A percentile compares a stretch with the other conserved stretches of the same genome.
phyloP scores from a whole-genome alignment of 2,113 vertebrate species.

The Erinaceus europaeus region DNA sequence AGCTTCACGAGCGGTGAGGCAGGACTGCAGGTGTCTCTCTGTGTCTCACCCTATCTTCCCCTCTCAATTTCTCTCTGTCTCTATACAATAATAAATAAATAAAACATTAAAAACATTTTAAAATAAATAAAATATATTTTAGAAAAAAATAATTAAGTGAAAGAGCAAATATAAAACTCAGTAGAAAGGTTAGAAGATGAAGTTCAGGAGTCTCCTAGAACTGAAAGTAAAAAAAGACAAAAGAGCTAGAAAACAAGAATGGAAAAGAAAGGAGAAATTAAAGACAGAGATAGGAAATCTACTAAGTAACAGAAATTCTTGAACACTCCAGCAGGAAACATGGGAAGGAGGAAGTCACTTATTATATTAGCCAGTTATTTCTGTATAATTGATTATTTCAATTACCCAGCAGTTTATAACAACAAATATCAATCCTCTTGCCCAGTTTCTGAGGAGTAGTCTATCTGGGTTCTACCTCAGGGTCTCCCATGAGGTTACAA shows the following conservation, averaged over 20 bases:
- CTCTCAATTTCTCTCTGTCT: no score
- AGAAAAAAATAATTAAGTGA: not conserved
- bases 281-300: not conserved
- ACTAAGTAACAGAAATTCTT: no score
- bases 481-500: not conserved
- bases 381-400: not conserved
- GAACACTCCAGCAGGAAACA: no score
- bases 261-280: not conserved
- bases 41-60: no score
- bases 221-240: not conserved
- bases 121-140: no score
- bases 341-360: not conserved
- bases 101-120: no score
- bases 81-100: no score
- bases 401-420: not conserved
- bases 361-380: not conserved
- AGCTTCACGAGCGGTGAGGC: no score
- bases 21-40: no score
- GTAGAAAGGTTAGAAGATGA: not conserved
- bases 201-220: not conserved
- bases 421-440: not conserved
- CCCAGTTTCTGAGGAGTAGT: not conserved
- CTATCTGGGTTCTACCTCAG: not conserved
- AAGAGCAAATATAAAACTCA: slow-evolving; percentile 11
- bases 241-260: not conserved